A percentile compares a stretch with the other conserved stretches of the same genome.
Evolutionary conservation across 2,797 vertebrate genomes (phyloP).

Genomic region (Spinus pinus): DNA sequence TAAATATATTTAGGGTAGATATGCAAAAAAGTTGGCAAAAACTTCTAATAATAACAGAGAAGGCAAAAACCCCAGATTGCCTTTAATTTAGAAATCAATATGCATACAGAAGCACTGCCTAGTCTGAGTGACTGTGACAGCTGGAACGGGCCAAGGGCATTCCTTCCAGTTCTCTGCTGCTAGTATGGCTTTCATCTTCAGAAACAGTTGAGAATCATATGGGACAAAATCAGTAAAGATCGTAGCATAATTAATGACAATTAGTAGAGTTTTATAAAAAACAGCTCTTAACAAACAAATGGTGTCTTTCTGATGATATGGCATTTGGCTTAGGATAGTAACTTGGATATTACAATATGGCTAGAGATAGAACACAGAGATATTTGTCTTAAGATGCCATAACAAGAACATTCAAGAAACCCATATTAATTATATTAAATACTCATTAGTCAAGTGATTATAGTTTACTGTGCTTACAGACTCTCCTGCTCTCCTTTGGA

Average conservation of each 20-base stretch:
- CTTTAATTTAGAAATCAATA: neutral
- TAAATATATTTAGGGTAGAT: neutral
- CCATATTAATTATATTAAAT: neutral
- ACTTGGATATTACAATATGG: neutral
- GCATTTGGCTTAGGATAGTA: neutral
- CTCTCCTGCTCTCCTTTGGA: fast-evolving
- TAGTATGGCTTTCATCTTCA: neutral
- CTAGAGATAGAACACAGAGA: neutral
- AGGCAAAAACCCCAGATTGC: fast-evolving
- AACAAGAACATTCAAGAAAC: neutral
- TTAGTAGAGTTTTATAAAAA: neutral
- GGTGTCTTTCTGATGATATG: neutral
- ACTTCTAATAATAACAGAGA: neutral
- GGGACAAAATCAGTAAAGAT: neutral
- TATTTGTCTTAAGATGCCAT: neutral
- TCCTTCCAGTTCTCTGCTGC: neutral
- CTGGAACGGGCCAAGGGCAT: neutral
- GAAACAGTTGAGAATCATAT: neutral
- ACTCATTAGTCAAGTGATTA: neutral
- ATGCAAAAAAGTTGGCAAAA: neutral
- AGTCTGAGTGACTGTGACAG: neutral
- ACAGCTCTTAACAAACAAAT: neutral
- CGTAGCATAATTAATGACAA: neutral
- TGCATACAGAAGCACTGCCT: neutral
- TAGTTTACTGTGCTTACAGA: neutral